Evolutionary conservation across 2,888 invertebrate genomes (phyloP).

Genomic region (Esperia sulphurella): DNA sequence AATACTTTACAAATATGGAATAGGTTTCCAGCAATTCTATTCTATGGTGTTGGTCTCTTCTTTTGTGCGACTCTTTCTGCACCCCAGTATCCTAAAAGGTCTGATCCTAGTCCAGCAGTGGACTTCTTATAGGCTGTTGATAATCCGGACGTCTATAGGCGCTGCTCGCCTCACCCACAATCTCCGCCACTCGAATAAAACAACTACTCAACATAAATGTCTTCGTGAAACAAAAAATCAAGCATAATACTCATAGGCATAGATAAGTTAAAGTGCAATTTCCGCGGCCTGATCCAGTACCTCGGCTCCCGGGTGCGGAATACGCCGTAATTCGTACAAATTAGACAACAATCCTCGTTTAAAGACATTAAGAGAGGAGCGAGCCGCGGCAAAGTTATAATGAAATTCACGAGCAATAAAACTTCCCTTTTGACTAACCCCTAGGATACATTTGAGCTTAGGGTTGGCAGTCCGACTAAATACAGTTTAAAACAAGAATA

Average conservation of each 20-base stretch:
- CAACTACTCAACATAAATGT: not conserved
- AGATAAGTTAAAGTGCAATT: not conserved
- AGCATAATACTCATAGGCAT: not conserved
- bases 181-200: no score
- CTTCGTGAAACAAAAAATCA: not conserved
- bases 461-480: conserved; percentile 34
- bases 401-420: conserved; percentile 79
- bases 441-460: conserved; percentile 63
- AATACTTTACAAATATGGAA: no score
- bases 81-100: no score
- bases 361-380: conserved; percentile 63
- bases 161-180: no score
- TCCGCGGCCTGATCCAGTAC: not conserved
- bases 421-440: conserved; percentile 75
- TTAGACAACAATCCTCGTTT: conserved; percentile 74
- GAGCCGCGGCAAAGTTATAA: conserved; percentile 70
- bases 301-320: conserved; percentile 28
- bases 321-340: conserved; percentile 66
- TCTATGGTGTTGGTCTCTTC: no score
- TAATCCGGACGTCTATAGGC: no score
- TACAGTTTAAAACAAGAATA: no score
- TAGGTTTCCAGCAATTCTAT: no score
- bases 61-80: no score
- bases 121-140: no score
- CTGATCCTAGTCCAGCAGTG: no score